Percentiles rank a stretch among this genome's conserved stretches.
Evolutionary conservation across 2,888 invertebrate genomes (phyloP).

Genomic region (Torymus texanus): DNA sequence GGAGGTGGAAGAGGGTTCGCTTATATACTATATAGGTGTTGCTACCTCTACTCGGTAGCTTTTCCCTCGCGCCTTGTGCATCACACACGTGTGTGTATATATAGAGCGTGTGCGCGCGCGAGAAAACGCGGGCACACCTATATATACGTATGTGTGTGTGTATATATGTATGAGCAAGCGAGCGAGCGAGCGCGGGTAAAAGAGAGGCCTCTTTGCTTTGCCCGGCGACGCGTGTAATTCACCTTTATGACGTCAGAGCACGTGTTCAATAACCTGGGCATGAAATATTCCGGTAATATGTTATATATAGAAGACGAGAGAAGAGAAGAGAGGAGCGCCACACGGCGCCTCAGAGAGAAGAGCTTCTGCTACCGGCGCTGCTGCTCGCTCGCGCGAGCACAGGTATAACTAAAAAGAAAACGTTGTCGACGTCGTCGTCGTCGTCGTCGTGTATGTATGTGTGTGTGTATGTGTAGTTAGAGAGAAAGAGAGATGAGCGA

Average conservation of each 20-base stretch:
- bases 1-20: no score
- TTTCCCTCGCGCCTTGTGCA: not conserved
- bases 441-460: no score
- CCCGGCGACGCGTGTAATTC: conserved; percentile 71
- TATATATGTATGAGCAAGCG: not conserved
- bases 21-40: no score
- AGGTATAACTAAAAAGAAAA: no score
- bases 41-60: no score
- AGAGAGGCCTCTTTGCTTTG: conserved; percentile 66
- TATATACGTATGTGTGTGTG: no score
- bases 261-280: conserved; percentile 56
- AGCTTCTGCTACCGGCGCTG: no score
- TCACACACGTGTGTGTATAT: not conserved
- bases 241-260: conserved; percentile 72
- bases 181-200: conserved; percentile 31
- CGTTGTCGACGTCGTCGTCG: no score
- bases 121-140: not conserved
- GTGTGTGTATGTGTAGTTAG: no score
- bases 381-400: no score
- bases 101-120: not conserved
- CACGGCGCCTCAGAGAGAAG: not conserved
- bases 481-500: no score
- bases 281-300: conserved; percentile 55
- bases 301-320: conserved; percentile 46
- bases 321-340: conserved; percentile 7